Conservation (phyloP, 2,113 vertebrate species). For the Syrrhaptes paradoxus region DNA sequence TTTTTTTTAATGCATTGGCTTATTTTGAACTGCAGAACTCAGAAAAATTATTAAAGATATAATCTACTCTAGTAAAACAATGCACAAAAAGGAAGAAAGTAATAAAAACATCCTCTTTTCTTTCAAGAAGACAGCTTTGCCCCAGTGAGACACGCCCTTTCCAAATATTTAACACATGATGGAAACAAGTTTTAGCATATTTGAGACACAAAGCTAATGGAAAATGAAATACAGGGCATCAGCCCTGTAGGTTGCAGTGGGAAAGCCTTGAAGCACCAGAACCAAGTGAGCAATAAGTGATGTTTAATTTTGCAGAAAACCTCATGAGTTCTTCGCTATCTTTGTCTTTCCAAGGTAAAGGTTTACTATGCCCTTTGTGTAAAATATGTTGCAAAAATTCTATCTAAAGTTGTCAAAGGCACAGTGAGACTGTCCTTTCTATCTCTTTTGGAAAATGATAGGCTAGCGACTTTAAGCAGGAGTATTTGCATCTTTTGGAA, state of each 20-base stretch:
- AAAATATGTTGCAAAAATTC: not conserved
- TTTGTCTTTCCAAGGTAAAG: not conserved
- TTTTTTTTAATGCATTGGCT: not conserved
- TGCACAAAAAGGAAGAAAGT: not conserved
- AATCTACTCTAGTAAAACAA: not conserved
- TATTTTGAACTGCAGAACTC: not conserved
- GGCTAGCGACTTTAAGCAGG: not conserved
- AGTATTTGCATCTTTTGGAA: not conserved
- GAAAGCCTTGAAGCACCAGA: not conserved
- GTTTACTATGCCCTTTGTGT: not conserved
- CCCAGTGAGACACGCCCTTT: not conserved
- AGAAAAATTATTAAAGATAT: not conserved
- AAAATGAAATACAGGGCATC: not conserved
- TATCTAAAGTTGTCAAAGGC: not conserved
- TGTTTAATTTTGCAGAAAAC: not conserved
- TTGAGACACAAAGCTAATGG: not conserved
- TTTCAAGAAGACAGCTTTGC: not conserved
- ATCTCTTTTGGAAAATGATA: not conserved
- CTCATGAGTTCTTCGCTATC: not conserved
- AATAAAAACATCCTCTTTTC: not conserved
- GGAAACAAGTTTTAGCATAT: not conserved
- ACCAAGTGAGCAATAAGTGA: not conserved
- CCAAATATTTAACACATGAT: not conserved
- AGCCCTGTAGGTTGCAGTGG: not conserved
- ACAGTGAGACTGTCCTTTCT: not conserved